Conservation (phyloP, 2,888 invertebrate species). For the Oscheius myriophilus region DNA sequence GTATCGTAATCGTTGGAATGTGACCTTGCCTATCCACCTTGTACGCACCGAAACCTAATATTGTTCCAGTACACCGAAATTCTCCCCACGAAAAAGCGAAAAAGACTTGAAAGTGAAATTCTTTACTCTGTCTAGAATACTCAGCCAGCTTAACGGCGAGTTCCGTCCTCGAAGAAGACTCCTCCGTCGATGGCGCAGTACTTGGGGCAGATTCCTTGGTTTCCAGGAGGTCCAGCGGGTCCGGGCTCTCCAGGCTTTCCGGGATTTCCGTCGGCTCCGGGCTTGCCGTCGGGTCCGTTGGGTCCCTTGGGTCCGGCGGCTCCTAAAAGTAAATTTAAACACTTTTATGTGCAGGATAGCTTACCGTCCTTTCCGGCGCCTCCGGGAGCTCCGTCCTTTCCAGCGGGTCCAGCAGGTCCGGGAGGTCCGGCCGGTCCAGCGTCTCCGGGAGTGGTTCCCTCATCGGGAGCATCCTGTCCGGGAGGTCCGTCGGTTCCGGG, state of each 20-base stretch:
- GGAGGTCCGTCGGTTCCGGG: constrained; percentile 7
- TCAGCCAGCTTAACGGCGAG: neutral
- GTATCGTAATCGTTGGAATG: too few species aligned
- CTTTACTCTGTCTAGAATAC: too few species aligned
- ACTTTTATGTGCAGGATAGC: neutral
- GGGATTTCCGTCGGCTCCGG: constrained; percentile 10
- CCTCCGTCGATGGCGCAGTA: constrained; percentile 23
- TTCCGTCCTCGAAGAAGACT: constrained; percentile 22
- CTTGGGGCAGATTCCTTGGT: constrained; percentile 19
- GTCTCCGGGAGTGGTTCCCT: constrained; percentile 26
- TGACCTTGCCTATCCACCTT: too few species aligned
- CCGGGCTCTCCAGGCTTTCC: neutral
- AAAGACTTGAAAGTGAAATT: too few species aligned
- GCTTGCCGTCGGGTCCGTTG: constrained; percentile 1
- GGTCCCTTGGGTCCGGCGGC: constrained; percentile 6
- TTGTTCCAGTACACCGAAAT: too few species aligned
- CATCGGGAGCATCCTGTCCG: constrained; percentile 7
- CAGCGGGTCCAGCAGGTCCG: constrained; percentile 41
- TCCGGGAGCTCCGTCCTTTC: constrained; percentile 16
- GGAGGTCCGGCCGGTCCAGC: constrained; percentile 45
- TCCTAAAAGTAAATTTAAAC: neutral
- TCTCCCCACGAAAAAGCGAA: too few species aligned
- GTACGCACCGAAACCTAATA: too few species aligned
- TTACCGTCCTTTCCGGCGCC: neutral
- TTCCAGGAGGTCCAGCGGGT: constrained; percentile 4